phyloP scores from a whole-genome alignment of 2,113 vertebrate genomes.

The Heterocephalus glaber region DNA sequence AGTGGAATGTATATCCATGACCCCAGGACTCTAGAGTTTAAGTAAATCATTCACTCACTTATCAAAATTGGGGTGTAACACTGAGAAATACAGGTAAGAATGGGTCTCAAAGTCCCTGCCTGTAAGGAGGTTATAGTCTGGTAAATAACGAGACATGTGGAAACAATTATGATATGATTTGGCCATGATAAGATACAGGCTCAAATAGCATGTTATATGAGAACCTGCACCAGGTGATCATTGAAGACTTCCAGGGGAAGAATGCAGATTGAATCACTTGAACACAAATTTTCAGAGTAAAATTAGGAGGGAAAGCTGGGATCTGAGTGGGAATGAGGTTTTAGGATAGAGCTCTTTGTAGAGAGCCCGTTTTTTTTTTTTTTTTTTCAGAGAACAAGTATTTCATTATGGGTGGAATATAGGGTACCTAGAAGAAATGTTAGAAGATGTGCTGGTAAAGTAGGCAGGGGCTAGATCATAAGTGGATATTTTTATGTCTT shows the following conservation, averaged over 20 bases:
- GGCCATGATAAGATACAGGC: background rate
- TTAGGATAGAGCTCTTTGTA: background rate
- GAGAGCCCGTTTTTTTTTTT: background rate
- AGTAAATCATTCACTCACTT: slow-evolving; percentile 39
- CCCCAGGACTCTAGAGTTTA: slow-evolving; percentile 28
- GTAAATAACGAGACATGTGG: slow-evolving; percentile 24
- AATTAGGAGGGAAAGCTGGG: background rate
- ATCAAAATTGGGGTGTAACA: background rate
- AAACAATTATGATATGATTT: slow-evolving; percentile 21
- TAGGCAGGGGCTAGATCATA: background rate
- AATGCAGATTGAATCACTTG: background rate
- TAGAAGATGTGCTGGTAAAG: background rate
- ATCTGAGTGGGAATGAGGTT: background rate
- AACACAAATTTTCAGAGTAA: background rate
- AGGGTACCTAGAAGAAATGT: background rate
- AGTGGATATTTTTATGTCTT: background rate
- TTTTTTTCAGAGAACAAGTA: background rate
- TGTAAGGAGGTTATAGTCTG: background rate
- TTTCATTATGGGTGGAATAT: background rate
- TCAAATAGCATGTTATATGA: background rate
- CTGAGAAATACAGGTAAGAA: slow-evolving; percentile 4
- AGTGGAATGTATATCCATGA: background rate
- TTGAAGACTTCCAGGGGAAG: slow-evolving; percentile 33
- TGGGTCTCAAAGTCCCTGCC: background rate
- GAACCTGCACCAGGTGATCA: background rate